phyloP scores from a whole-genome alignment of 1,140 invertebrate species.

The Trypoxylus dichotomus region DNA sequence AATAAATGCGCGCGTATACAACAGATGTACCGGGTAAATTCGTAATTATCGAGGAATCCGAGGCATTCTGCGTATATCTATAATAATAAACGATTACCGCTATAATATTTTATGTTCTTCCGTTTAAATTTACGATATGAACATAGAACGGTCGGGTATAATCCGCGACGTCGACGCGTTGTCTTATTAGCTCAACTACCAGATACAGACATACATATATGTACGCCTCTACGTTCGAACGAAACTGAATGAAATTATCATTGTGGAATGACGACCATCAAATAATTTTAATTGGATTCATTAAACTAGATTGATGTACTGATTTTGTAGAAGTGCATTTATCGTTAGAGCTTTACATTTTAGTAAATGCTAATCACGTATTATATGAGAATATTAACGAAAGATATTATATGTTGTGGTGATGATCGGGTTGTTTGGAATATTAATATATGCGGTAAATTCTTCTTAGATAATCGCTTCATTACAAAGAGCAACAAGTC shows the following conservation, averaged over 20 bases:
- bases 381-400: background rate
- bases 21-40: constrained; percentile 16
- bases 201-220: background rate
- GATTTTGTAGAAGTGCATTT: background rate
- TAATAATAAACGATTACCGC: constrained; percentile 25
- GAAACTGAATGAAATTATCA: constrained; percentile 15
- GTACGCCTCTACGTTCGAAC: background rate
- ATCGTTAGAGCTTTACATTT: background rate
- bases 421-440: too few relatives aligned
- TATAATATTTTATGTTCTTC: constrained; percentile 26
- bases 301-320: constrained; percentile 2
- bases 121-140: constrained; percentile 23
- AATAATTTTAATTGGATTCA: constrained; percentile 23
- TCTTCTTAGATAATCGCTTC: too few relatives aligned
- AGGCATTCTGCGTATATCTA: constrained; percentile 23
- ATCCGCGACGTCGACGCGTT: constrained; percentile 6
- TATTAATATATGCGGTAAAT: too few relatives aligned
- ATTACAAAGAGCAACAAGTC: too few relatives aligned
- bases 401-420: too few relatives aligned
- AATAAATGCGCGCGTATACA: background rate
- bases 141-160: background rate
- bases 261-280: background rate
- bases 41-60: constrained; percentile 12
- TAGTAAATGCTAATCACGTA: background rate
- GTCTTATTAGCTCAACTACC: background rate